phyloP scores from a whole-genome alignment of 2,888 invertebrate genomes.

The Dynastes hyllus region DNA sequence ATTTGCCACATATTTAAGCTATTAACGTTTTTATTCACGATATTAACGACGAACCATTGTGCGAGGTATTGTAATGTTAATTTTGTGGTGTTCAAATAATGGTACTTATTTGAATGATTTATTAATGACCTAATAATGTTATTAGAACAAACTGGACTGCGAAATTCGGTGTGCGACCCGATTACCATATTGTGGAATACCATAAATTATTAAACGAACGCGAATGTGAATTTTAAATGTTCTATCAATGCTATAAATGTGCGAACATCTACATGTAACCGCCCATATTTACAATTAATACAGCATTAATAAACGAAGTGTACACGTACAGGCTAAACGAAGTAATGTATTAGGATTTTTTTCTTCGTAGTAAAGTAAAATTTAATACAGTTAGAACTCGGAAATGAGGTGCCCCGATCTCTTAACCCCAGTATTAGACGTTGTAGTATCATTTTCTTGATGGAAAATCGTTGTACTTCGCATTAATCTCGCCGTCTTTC shows the following conservation, averaged over 20 bases:
- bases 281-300: too few species aligned
- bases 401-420: too few species aligned
- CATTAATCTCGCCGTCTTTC: neutral
- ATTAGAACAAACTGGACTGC: slow-evolving; percentile 24
- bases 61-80: neutral
- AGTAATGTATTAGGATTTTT: too few species aligned
- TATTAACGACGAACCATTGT: too few species aligned
- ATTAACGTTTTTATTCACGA: too few species aligned
- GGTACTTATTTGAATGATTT: slow-evolving; percentile 27
- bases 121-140: slow-evolving; percentile 8
- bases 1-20: too few species aligned
- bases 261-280: too few species aligned
- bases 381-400: too few species aligned
- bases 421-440: neutral
- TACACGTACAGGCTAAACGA: too few species aligned
- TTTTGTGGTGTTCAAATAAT: slow-evolving; percentile 14
- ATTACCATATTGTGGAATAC: slow-evolving; percentile 19
- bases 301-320: too few species aligned
- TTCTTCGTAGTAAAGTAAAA: too few species aligned
- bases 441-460: neutral
- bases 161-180: slow-evolving; percentile 14
- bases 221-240: slow-evolving; percentile 28
- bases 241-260: neutral
- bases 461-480: slow-evolving; percentile 5
- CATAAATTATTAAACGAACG: slow-evolving; percentile 29